Evolutionary conservation across 2,113 vertebrate species (phyloP), one percentile per base, ranked within the genome.

Genomic region (Nothoprocta perdicaria): DNA sequence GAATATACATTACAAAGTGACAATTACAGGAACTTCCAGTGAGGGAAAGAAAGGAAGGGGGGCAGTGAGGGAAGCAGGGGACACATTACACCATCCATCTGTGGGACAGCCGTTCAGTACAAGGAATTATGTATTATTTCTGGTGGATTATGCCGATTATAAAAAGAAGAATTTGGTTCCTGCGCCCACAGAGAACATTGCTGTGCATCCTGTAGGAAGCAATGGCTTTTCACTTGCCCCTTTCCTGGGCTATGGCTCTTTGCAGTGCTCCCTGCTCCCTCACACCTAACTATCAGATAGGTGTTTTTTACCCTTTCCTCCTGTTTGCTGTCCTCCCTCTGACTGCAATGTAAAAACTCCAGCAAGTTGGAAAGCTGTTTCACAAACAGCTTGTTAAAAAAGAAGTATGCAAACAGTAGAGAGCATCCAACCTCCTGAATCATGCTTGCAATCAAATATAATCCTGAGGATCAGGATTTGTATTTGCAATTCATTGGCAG

Each of bases 131-230:
- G 62, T 92, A 97, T 98, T 97, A 95, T 98, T 98, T 98, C 97
- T 98, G 98, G 97, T 96, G 97, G 97, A 98, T 98, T 98, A 98
- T 13, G 10, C 72, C 80, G 92, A 98, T 98, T 98, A 97, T 91
- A 94, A 96, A 95, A 97, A 95, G 93, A 97, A 96, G 97, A 97
- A 97, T 96, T 96, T 92, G 88, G 79, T 92, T 92, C 93, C 91
- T 92, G 94, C 83, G 92, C 68, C 80, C 83, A 93, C 68, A 89
- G 80, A 14, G 58, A 95, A 90, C 53, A 90, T 57, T 96, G 92
- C 86, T 69, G 65, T 89, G 78, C 23, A 95, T 92, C 90, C 82
- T 92, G 74, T 96, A 96, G 96, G 95, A 97, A 97, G 95, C 95
- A 97, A 96, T 87, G 85, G 86, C 84, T 97, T 97, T 94, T 96